Evolutionary conservation across 2,113 vertebrate genomes (phyloP).

Genomic region (Petaurus breviceps): DNA sequence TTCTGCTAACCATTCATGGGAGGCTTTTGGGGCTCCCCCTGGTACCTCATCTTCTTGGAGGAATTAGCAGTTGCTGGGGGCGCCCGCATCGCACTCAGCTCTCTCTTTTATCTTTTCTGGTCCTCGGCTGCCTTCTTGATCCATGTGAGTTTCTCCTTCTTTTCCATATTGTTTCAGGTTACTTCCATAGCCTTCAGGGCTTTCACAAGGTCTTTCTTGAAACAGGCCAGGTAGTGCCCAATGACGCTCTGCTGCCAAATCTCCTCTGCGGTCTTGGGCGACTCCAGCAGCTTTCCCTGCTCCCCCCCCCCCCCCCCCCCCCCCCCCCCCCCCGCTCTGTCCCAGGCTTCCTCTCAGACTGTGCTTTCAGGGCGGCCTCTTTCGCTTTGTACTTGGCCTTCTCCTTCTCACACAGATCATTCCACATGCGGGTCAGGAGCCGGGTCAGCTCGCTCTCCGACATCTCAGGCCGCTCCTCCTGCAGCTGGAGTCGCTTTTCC

Average conservation of each 20-base stretch:
- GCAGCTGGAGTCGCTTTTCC: slow-evolving; percentile 95
- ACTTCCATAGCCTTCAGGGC: slow-evolving; percentile 96
- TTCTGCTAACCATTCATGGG: slow-evolving; percentile 99
- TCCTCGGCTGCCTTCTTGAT: slow-evolving; percentile 99
- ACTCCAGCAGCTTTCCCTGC: slow-evolving; percentile 95
- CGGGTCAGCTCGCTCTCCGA: slow-evolving; percentile 95
- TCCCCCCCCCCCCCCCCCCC: too few species aligned
- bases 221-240: slow-evolving; percentile 97
- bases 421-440: slow-evolving; percentile 97
- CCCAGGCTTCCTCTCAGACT: slow-evolving; percentile 90
- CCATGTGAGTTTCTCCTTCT: slow-evolving; percentile 99
- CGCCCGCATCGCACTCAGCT: slow-evolving; percentile 96
- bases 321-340: slow-evolving; percentile 91
- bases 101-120: slow-evolving; percentile 98
- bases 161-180: slow-evolving; percentile 98
- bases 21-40: slow-evolving; percentile 98
- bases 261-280: slow-evolving; percentile 96
- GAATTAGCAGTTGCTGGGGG: slow-evolving; percentile 89
- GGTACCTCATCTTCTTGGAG: slow-evolving; percentile 98
- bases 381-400: slow-evolving; percentile 97
- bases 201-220: slow-evolving; percentile 95
- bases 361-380: slow-evolving; percentile 92
- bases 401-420: slow-evolving; percentile 96
- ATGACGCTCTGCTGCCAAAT: slow-evolving; percentile 99
- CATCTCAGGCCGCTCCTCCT: slow-evolving; percentile 93